Base-by-base conservation (phyloP, 2,797 vertebrate species). In the Neopelma chrysocephalum region DNA sequence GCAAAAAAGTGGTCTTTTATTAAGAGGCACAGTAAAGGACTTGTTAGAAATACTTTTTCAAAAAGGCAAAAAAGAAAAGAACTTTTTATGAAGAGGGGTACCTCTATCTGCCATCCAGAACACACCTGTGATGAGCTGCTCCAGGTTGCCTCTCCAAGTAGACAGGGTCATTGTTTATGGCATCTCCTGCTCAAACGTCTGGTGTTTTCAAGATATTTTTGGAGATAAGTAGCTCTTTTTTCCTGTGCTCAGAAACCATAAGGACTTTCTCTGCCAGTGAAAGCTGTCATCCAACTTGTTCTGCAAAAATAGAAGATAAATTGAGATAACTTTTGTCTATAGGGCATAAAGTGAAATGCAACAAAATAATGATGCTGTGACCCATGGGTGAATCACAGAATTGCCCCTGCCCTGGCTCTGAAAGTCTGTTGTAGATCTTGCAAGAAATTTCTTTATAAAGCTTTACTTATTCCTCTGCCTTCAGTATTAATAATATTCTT, bases 141-240 rank as follows among this genome's bases (percentile, higher is more conserved):
- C 25, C 50, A 62, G 64, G 73, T n/a, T 91, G 83, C 50, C 38
- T 91, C 82, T 97, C 66, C 89, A 93, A 94, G 70, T 80, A 96
- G 85, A 93, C 6, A 48, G 17, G 27, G 17, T 91, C 25, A 53
- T 96, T 94, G 62, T 95, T 95, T 94, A 70, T 31, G 16, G 45
- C 56, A 89, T 96, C 88, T 86, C 31, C 73, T 81, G 4, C 86
- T 96, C 66, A 89, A 96, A 96, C 87, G 96, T 92, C 89, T 96
- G 94, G 71, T 93, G n/a, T 95, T 96, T 96, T 93, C 21, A 82
- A 83, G 85, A 58, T 87, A 71, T 87, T 96, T 97, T 77, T 87
- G 45, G 88, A 96, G 58, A 58, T 65, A 93, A 66, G 38, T 82
- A 82, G 40, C n/a, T 94, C 57, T 82, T 36, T 94, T 89, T 90